Evolutionary conservation across 2,888 invertebrate species (phyloP).

Genomic region (Oegoconia quadripuncta): DNA sequence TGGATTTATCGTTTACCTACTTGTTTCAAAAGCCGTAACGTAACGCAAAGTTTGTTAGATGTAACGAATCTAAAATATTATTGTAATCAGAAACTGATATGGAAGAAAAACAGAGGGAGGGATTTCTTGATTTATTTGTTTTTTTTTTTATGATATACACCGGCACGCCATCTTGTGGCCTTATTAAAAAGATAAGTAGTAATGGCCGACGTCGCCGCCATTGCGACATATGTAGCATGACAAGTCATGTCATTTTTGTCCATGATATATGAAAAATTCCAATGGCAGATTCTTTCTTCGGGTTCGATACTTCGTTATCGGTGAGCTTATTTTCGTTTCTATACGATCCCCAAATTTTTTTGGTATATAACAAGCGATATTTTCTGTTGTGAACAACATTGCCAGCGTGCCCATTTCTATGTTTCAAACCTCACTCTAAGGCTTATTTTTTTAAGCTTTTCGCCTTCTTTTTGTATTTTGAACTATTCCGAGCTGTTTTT

Average conservation of each 20-base stretch:
- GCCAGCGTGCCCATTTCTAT: slow-evolving; percentile 17
- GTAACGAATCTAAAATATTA: no score
- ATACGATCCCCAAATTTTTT: slow-evolving; percentile 26
- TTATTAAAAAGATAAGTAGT: slow-evolving; percentile 34
- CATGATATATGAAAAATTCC: slow-evolving; percentile 80
- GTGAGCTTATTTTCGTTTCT: slow-evolving; percentile 76
- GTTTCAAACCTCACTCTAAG: background rate
- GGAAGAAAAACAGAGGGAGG: no score
- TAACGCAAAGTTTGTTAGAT: no score
- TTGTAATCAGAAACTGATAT: no score
- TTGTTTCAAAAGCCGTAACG: no score
- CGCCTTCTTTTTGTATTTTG: slow-evolving; percentile 3
- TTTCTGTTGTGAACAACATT: background rate
- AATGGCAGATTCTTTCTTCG: slow-evolving; percentile 95
- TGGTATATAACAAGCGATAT: slow-evolving; percentile 31
- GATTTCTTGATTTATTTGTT: background rate
- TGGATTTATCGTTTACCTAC: no score
- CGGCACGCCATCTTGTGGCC: slow-evolving; percentile 14
- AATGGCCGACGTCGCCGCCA: slow-evolving; percentile 67
- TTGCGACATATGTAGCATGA: slow-evolving; percentile 77
- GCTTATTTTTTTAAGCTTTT: background rate
- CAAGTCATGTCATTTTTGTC: slow-evolving; percentile 83
- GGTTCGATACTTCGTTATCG: slow-evolving; percentile 88
- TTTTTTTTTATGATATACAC: slow-evolving; percentile 3
- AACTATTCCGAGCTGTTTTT: background rate